phyloP scores from a whole-genome alignment of 2,888 invertebrate species.

The Volucella bombylans region DNA sequence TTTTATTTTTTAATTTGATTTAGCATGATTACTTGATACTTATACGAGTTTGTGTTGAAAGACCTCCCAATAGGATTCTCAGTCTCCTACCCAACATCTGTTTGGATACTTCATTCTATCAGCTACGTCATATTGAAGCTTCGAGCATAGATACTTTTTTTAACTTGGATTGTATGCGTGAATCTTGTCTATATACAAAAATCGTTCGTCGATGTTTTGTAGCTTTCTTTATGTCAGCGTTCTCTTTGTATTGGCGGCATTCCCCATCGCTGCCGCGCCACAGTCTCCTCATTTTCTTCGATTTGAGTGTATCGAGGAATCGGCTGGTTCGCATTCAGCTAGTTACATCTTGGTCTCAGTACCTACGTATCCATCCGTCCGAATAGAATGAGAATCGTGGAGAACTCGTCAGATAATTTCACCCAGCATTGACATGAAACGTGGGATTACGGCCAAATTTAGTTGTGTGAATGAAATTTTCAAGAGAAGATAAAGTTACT shows the following conservation, averaged over 20 bases:
- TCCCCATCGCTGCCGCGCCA: constrained; percentile 8
- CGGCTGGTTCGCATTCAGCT: constrained; percentile 42
- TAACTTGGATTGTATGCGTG: constrained; percentile 54
- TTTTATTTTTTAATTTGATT: not conserved
- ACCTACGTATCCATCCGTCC: constrained; percentile 60
- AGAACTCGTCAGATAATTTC: constrained; percentile 23
- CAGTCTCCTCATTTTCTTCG: constrained; percentile 19
- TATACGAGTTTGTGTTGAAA: not conserved
- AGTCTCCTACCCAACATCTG: not conserved
- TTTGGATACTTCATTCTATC: constrained; percentile 12
- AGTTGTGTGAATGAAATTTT: constrained; percentile 26
- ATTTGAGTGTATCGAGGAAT: constrained; percentile 48
- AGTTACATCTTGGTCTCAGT: constrained; percentile 59
- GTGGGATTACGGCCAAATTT: constrained; percentile 32
- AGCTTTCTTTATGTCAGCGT: constrained; percentile 31
- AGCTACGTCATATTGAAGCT: constrained; percentile 42
- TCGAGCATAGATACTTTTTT: constrained; percentile 39
- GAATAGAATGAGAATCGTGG: constrained; percentile 53
- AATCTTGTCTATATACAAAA: constrained; percentile 2
- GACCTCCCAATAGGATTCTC: not conserved
- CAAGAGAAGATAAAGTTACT: not conserved
- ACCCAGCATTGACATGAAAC: constrained; percentile 51
- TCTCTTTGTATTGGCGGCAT: constrained; percentile 53
- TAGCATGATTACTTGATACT: not conserved
- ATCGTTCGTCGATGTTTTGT: constrained; percentile 18